These are phyloP conservation scores for Neosalanx taihuensis DNA, from an alignment of 2,797 vertebrate genomes.

Conservation along the genomic window DNA sequence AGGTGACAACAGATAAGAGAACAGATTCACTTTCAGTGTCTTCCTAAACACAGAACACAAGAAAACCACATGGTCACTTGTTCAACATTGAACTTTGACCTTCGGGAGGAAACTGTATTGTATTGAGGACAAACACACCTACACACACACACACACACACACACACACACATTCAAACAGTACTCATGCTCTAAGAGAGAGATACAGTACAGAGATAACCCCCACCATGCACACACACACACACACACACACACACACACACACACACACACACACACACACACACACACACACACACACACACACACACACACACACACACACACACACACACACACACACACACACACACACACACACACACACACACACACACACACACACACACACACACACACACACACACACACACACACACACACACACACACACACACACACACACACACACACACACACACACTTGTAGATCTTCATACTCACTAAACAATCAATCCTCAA, in stretches of 20 bases:
- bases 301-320: too few species aligned
- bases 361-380: too few species aligned
- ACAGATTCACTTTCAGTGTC: constrained; percentile 35
- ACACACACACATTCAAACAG: background rate
- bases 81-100: background rate
- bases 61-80: background rate
- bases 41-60: constrained; percentile 23
- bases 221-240: background rate
- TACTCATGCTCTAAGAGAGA: background rate
- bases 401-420: constrained; percentile 10
- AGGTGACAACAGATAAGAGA: too few species aligned
- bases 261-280: too few species aligned
- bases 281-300: too few species aligned
- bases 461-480: too few species aligned
- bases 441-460: background rate
- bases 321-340: too few species aligned
- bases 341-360: constrained; percentile 1
- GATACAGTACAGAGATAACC: background rate
- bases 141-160: too few species aligned
- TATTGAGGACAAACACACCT: background rate
- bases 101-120: too few species aligned
- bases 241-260: too few species aligned
- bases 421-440: background rate
- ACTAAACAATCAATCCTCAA: constrained; percentile 15
- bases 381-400: background rate